Percentiles rank a stretch among this genome's conserved stretches.
These are phyloP conservation scores for Norana najaformis DNA, from an alignment of 2,888 invertebrate species.

Conservation along the genomic window DNA sequence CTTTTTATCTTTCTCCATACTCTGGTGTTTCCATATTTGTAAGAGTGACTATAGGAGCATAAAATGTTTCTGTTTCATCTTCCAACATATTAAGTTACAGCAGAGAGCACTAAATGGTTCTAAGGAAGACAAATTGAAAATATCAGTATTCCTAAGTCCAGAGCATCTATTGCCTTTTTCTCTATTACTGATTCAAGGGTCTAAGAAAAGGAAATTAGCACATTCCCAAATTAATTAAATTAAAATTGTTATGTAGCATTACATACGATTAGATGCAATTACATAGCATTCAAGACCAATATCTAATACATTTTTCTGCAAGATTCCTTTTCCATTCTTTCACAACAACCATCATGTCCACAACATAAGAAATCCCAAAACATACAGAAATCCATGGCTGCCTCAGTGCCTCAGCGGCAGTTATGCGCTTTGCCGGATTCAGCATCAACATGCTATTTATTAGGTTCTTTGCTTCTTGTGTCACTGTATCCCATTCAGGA, in stretches of 20 bases:
- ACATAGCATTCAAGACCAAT: neutral
- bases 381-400: constrained; percentile 70
- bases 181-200: neutral
- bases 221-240: neutral
- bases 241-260: neutral
- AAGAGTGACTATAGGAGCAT: neutral
- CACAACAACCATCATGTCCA: too few relatives aligned
- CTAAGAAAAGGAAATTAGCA: neutral
- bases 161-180: too few relatives aligned
- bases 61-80: neutral
- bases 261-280: too few relatives aligned
- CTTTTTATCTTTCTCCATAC: too few relatives aligned
- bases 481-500: constrained; percentile 99
- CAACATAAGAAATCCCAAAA: neutral
- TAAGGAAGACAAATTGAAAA: neutral
- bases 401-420: constrained; percentile 95
- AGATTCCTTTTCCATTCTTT: neutral
- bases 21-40: too few relatives aligned
- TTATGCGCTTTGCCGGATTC: constrained; percentile 96
- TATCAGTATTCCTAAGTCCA: neutral
- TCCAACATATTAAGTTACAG: neutral
- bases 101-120: neutral
- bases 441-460: constrained; percentile 99
- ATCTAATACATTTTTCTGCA: neutral
- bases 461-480: constrained; percentile 97